Base-by-base conservation (phyloP, 2,113 vertebrate genomes). In the Dendropsophus ebraccatus region DNA sequence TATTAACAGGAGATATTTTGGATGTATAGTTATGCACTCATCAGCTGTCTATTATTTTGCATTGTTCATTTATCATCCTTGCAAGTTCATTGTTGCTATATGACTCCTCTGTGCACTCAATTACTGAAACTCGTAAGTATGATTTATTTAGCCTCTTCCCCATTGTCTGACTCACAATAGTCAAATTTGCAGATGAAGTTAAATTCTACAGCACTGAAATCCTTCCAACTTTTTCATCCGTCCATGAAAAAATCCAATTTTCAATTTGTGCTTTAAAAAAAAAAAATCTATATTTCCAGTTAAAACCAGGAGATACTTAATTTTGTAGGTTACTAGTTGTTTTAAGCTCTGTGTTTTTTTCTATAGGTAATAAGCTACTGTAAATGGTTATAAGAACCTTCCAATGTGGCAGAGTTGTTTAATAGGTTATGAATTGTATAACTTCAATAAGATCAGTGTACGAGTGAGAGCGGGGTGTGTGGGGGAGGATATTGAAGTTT, bases 241-340 rank as follows among this genome's bases (percentile, higher is more conserved):
- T 37, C 77, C 60, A 60, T 60, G 32, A 45, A 79, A 41, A 79
- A 79, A 75, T 75, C 35, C 32, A 14, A 79, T 79, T 79, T 79
- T 45, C 54, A 79, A n/a, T 58, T 58, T 79, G 19, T n/a, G 35
- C 21, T 25, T n/a, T 7, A 58, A 30, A n/a, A n/a, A 65, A 58
- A 58, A 25, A 56, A 21, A 79, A 56, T 54, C 19, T 35, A 78
- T 56, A 37, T 78, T 78, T 35, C 35, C 28, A 6, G 30, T 78
- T 58, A 54, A 77, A 77, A 54, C 30, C 19, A 56, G 7, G 41
- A 47, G 45, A 13, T 47, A n/a, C 37, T 78, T 54, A 14, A 35
- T 23, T 4, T 32, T 25, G 1, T 75, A 49, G 9, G 13, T n/a
- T 47, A 74, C 23, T 6, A 49, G 19, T n/a, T 25, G 12, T 74